Evolutionary conservation across 2,888 invertebrate species (phyloP).

Genomic region (Phaedon cochleariae): DNA sequence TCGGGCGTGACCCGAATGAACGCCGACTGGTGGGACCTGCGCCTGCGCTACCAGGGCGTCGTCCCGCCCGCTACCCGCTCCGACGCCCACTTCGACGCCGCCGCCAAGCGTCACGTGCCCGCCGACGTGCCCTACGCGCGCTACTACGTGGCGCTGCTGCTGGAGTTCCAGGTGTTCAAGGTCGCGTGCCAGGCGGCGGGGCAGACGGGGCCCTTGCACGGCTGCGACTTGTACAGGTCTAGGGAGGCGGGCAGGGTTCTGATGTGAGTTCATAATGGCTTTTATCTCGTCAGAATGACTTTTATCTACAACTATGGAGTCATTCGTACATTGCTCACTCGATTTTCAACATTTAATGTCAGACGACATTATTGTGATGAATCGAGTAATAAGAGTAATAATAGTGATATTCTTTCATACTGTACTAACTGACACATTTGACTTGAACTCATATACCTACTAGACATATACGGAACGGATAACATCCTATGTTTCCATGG

Average conservation of each 20-base stretch:
- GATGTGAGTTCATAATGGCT: slow-evolving; percentile 64
- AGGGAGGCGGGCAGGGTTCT: slow-evolving; percentile 80
- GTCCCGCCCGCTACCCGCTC: slow-evolving; percentile 74
- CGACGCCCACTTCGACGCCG: slow-evolving; percentile 84
- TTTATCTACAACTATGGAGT: too few species aligned
- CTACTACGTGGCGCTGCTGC: slow-evolving; percentile 82
- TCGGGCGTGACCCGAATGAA: slow-evolving; percentile 78
- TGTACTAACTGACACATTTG: too few species aligned
- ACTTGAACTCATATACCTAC: too few species aligned
- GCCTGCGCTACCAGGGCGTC: slow-evolving; percentile 77
- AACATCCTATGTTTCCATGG: too few species aligned
- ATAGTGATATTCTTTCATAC: too few species aligned
- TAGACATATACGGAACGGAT: too few species aligned
- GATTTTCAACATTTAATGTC: too few species aligned
- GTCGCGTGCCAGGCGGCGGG: slow-evolving; percentile 78
- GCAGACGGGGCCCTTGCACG: slow-evolving; percentile 77
- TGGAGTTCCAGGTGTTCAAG: slow-evolving; percentile 88
- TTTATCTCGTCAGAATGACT: not conserved
- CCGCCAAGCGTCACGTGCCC: slow-evolving; percentile 83
- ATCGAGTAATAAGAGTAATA: too few species aligned
- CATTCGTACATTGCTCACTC: too few species aligned
- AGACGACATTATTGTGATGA: too few species aligned
- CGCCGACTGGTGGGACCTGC: slow-evolving; percentile 78
- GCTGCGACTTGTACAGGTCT: slow-evolving; percentile 83
- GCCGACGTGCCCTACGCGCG: slow-evolving; percentile 77